Conservation (phyloP, 2,888 invertebrate species). For the Polylopha cassiicola region DNA sequence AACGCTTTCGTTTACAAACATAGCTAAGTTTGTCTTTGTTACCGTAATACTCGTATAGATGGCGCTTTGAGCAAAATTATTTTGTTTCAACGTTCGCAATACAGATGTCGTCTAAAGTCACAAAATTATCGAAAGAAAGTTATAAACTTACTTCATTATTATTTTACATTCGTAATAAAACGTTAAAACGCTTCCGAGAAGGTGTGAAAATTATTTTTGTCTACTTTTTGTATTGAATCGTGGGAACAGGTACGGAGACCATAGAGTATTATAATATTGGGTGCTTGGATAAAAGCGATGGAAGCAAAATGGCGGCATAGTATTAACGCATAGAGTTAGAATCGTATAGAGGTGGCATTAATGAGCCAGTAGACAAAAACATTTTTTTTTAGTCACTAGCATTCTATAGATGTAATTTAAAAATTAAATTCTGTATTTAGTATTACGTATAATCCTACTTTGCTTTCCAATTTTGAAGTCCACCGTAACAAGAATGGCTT, state of each 20-base stretch:
- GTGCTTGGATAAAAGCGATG: constrained; percentile 40
- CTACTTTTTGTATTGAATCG: constrained; percentile 51
- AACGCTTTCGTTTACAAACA: too few species aligned
- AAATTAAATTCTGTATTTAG: too few species aligned
- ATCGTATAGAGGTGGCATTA: too few species aligned
- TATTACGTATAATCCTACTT: too few species aligned
- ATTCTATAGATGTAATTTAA: too few species aligned
- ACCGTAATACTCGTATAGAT: constrained; percentile 29
- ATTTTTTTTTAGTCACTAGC: too few species aligned
- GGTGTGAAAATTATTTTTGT: constrained; percentile 75
- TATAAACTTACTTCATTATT: constrained; percentile 62
- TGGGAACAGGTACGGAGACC: constrained; percentile 59
- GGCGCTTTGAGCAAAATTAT: constrained; percentile 28
- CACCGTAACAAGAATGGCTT: too few species aligned
- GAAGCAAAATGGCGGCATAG: too few species aligned
- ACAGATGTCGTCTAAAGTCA: constrained; percentile 47
- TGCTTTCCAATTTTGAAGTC: too few species aligned
- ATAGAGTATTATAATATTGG: constrained; percentile 41
- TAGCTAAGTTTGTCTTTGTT: too few species aligned
- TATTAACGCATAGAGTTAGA: too few species aligned
- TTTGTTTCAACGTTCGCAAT: background rate
- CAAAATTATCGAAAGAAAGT: constrained; percentile 44
- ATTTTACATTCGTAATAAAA: constrained; percentile 70
- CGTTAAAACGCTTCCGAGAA: constrained; percentile 64
- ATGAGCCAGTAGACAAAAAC: too few species aligned